Base-by-base conservation (phyloP, 2,113 vertebrate species). In the Ceratotherium simum region DNA sequence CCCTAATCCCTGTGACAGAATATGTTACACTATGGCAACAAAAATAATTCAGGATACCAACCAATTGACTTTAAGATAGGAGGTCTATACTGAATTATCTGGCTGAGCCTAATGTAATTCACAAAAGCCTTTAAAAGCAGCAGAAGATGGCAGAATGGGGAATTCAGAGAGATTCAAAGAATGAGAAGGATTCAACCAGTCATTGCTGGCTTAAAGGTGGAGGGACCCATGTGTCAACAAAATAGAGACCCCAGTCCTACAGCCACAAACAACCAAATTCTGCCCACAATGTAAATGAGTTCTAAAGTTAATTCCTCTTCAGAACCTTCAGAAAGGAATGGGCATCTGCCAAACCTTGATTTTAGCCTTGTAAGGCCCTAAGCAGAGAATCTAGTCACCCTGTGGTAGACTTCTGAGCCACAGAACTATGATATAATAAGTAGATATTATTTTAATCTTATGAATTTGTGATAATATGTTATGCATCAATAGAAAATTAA, bases 21-120 rank as follows among this genome's bases (percentile, higher is more conserved):
- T 56, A 60, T 69, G 16, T 16, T 70, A 67, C 9, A 29, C 6
- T 33, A 25, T 69, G 51, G 29, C 10, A 69, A 58, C 94, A 54
- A 4, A 25, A 42, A 48, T 89, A 64, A 89, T 29, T 75, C 48
- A 75, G 20, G 20, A 76, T 18, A 6, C 8, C 56, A 17, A 75
- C 39, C 29, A 23, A 0, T 25, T 83, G 18, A 60, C 6, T 21
- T 92, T 91, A 36, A 67, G 2, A 69, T 51, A 84, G 1, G 31
- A 60, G 36, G 9, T 46, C 58, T 82, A 23, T 51, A 9, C 16
- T 31, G 12, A 6, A 36, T 92, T 73, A 33, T 64, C 48, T 69
- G 17, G 0, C 27, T 31, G 3, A n/a, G 0, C 14, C 29, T 31
- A 39, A 16, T 27, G 0, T 16, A 73, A 78, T 10, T 36, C 20